Conservation (phyloP, 2,797 vertebrate genomes). For the Propithecus perrieri region DNA sequence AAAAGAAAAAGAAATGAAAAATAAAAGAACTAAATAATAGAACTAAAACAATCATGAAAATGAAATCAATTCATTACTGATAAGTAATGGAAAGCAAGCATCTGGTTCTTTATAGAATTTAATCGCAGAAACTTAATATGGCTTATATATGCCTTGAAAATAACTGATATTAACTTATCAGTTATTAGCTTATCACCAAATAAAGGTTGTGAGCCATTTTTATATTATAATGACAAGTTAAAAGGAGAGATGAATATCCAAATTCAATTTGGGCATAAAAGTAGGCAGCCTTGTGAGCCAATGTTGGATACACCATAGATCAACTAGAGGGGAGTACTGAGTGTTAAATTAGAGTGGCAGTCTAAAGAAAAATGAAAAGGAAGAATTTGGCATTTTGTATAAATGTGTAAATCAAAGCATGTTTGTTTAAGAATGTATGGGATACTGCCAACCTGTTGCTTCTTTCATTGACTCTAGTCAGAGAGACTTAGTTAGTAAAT, state of each 20-base stretch:
- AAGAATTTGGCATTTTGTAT: background rate
- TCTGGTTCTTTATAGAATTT: background rate
- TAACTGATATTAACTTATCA: background rate
- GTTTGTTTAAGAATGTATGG: background rate
- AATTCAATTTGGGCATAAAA: background rate
- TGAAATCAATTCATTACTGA: background rate
- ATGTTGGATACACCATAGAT: background rate
- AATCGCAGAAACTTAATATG: background rate
- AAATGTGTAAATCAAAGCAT: background rate
- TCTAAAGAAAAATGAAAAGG: background rate
- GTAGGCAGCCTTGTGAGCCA: background rate
- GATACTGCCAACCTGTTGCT: too few relatives aligned
- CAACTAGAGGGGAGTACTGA: background rate
- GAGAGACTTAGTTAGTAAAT: background rate
- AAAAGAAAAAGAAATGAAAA: background rate
- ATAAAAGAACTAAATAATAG: background rate
- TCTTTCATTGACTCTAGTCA: background rate
- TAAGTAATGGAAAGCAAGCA: background rate
- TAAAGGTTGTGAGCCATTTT: background rate
- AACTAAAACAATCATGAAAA: background rate
- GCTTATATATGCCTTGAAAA: background rate
- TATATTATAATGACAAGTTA: background rate
- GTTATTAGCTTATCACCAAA: background rate
- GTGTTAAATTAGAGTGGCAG: background rate
- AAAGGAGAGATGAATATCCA: background rate